Conservation (phyloP, 2,888 invertebrate species). For the Habroteleia sp. region DNA sequence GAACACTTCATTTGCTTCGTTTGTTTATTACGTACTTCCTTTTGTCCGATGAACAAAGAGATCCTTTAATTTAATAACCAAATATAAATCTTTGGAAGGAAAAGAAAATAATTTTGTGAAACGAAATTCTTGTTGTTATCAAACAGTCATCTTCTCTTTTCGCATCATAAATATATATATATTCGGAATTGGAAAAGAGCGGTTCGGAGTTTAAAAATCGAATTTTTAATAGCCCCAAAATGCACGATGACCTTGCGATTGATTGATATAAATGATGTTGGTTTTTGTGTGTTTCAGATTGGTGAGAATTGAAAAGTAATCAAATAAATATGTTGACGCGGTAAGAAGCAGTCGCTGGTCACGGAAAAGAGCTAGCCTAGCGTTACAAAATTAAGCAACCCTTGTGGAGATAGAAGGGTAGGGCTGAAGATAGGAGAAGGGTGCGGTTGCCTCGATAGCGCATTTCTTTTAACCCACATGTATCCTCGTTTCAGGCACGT, state of each 20-base stretch:
- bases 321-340: conserved; percentile 34
- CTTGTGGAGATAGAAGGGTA: conserved; percentile 47
- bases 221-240: neutral
- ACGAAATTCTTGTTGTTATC: too few species aligned
- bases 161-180: too few species aligned
- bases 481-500: conserved; percentile 23
- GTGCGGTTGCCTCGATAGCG: conserved; percentile 47
- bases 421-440: conserved; percentile 58
- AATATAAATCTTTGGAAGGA: too few species aligned
- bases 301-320: conserved; percentile 46
- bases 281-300: conserved; percentile 35
- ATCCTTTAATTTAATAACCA: neutral
- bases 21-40: too few species aligned
- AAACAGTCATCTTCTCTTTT: too few species aligned
- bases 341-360: conserved; percentile 39
- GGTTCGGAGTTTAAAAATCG: neutral
- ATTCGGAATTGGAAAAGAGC: too few species aligned
- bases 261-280: conserved; percentile 23
- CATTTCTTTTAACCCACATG: conserved; percentile 71
- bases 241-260: neutral
- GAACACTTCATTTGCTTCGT: too few species aligned
- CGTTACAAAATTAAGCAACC: conserved; percentile 33
- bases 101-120: too few species aligned
- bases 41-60: too few species aligned
- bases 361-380: conserved; percentile 15